Conservation (phyloP, 2,113 vertebrate species). For the Seriola rivoliana region DNA sequence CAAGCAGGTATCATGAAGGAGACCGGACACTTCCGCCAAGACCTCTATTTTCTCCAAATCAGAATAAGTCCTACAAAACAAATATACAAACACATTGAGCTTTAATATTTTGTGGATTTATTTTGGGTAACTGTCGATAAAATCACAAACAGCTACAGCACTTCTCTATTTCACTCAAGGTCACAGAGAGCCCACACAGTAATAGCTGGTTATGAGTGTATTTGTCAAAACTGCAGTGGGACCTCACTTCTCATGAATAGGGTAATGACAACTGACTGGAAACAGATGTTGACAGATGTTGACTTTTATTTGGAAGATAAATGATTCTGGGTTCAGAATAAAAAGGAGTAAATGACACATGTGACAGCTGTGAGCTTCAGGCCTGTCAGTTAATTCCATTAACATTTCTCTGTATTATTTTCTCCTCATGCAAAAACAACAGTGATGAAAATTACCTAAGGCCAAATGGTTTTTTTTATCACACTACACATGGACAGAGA, state of each 20-base stretch:
- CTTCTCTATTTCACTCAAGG: not conserved
- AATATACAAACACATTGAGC: not conserved
- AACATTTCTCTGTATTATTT: not conserved
- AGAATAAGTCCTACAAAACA: not conserved
- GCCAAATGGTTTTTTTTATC: no score
- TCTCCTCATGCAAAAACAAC: not conserved
- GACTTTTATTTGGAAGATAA: not conserved
- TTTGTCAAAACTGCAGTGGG: not conserved
- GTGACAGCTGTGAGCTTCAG: not conserved
- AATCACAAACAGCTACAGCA: not conserved
- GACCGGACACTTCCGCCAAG: no score
- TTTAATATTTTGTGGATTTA: not conserved
- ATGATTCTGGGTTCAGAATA: not conserved
- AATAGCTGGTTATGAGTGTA: not conserved
- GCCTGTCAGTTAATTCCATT: not conserved
- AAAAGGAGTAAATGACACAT: not conserved
- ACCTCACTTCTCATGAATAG: not conserved
- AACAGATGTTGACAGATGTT: constrained; percentile 10
- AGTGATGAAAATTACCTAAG: not conserved
- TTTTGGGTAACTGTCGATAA: not conserved
- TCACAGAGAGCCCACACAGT: not conserved
- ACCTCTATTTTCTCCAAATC: no score
- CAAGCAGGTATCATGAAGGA: no score
- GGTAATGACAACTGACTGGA: not conserved
- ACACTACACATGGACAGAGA: no score